Evolutionary conservation across 2,888 invertebrate species (phyloP).

Genomic region (Cephus rjabovi): DNA sequence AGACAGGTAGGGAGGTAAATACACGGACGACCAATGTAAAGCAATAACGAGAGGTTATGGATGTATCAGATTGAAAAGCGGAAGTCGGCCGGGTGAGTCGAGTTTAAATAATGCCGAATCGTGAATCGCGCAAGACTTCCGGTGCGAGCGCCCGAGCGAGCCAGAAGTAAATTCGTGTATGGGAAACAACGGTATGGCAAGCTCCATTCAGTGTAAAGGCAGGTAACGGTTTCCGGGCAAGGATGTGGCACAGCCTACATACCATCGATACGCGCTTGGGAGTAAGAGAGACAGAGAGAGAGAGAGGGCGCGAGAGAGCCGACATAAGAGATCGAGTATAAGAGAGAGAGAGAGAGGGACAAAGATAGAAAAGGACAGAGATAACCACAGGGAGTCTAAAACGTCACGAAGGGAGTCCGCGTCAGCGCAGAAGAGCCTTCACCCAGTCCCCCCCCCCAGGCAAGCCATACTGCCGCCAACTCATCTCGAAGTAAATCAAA

Average conservation of each 20-base stretch:
- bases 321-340: background rate
- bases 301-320: background rate
- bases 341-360: slow-evolving; percentile 22
- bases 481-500: too few relatives aligned
- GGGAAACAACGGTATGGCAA: slow-evolving; percentile 58
- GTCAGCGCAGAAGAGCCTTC: too few relatives aligned
- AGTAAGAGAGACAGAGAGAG: slow-evolving; percentile 22
- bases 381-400: background rate
- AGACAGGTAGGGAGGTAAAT: too few relatives aligned
- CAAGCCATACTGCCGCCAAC: too few relatives aligned
- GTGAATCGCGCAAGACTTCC: too few relatives aligned
- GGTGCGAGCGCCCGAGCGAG: too few relatives aligned
- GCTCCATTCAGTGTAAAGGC: slow-evolving; percentile 61
- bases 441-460: too few relatives aligned
- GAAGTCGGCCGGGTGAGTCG: too few relatives aligned
- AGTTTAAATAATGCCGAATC: too few relatives aligned
- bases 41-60: too few relatives aligned
- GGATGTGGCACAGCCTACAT: slow-evolving; percentile 66
- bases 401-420: background rate
- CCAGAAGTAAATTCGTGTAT: slow-evolving; percentile 56
- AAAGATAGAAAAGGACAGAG: slow-evolving; percentile 12
- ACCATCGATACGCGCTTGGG: slow-evolving; percentile 52
- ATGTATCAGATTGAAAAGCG: too few relatives aligned
- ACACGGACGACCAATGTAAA: too few relatives aligned
- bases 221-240: slow-evolving; percentile 64